phyloP scores from a whole-genome alignment of 2,888 invertebrate genomes.

The Heliothis peltigera region DNA sequence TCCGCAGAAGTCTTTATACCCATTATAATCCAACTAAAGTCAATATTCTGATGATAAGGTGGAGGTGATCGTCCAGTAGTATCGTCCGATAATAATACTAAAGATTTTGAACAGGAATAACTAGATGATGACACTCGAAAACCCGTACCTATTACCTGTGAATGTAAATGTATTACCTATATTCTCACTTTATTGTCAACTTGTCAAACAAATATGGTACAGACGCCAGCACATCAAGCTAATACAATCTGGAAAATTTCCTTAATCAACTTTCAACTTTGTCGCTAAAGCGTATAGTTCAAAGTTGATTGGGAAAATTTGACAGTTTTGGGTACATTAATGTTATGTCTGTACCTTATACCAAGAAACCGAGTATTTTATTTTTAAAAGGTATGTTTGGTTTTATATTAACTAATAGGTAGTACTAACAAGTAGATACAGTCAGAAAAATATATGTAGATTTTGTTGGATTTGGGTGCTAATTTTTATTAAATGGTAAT shows the following conservation, averaged over 20 bases:
- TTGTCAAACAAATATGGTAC: conserved; percentile 30
- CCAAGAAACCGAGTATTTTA: neutral
- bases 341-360: too few relatives aligned
- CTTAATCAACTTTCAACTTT: too few relatives aligned
- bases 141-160: neutral
- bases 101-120: neutral
- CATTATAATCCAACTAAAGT: conserved; percentile 1
- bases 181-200: conserved; percentile 1
- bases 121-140: neutral
- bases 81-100: conserved; percentile 26
- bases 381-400: conserved; percentile 24
- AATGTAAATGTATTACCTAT: neutral
- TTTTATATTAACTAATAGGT: conserved; percentile 11
- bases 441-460: neutral
- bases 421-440: conserved; percentile 17
- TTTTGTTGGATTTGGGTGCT: conserved; percentile 5
- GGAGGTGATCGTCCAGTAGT: conserved; percentile 21
- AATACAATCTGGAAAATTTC: too few relatives aligned
- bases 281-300: too few relatives aligned
- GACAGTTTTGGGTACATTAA: too few relatives aligned
- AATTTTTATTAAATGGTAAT: neutral
- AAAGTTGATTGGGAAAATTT: too few relatives aligned
- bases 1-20: neutral
- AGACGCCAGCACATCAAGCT: too few relatives aligned
- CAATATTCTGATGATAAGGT: conserved; percentile 13